These are phyloP conservation scores for Palloptera scutellata DNA, from an alignment of 2,888 invertebrate genomes.

Conservation along the genomic window DNA sequence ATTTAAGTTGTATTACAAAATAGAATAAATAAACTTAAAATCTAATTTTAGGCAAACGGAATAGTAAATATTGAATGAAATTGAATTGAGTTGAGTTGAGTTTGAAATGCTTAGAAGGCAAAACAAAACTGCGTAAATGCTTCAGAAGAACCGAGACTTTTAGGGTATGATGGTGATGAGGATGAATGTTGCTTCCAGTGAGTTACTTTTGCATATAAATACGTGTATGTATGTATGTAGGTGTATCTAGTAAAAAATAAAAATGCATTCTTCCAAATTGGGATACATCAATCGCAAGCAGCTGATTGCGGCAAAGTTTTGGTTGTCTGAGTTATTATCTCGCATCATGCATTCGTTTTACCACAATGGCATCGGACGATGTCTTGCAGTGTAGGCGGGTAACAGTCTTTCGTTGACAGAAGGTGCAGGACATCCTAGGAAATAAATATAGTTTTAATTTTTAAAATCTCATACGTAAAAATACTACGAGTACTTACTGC, in stretches of 20 bases:
- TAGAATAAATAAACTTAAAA: constrained; percentile 54
- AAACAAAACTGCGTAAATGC: neutral
- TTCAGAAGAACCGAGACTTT: neutral
- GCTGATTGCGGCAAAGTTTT: no score
- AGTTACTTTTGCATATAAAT: no score
- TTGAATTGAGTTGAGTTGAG: constrained; percentile 6
- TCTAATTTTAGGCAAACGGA: constrained; percentile 38
- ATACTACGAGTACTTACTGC: constrained; percentile 73
- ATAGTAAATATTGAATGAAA: constrained; percentile 11
- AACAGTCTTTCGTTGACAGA: constrained; percentile 41
- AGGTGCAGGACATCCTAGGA: constrained; percentile 69
- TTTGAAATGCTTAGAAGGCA: neutral
- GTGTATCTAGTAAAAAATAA: no score
- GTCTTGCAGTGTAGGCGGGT: constrained; percentile 51
- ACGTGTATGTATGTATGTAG: no score
- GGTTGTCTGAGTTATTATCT: no score
- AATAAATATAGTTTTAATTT: neutral
- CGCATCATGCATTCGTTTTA: constrained; percentile 36
- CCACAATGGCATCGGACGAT: constrained; percentile 61
- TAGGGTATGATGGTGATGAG: neutral
- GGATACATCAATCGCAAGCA: no score
- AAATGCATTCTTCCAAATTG: no score
- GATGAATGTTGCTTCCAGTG: no score
- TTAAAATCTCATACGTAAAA: neutral
- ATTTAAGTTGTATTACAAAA: constrained; percentile 41